A percentile compares a stretch with the other conserved stretches of the same genome.
Conservation (phyloP, 2,888 invertebrate species). For the Cosmopolites sordidus region DNA sequence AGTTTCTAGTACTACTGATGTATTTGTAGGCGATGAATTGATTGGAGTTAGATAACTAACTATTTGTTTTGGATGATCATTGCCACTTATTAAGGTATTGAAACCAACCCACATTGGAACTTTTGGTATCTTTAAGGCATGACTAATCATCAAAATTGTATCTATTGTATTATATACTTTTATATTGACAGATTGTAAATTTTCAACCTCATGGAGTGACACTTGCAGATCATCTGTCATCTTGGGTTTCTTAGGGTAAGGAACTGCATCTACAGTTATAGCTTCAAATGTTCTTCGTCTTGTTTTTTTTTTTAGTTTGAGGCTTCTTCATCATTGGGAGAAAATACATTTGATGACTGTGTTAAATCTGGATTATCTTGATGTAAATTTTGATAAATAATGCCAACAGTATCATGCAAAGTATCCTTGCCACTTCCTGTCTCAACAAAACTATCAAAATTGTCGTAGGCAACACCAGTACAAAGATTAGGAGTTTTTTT, state of each 20-base stretch:
- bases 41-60: conserved; percentile 35
- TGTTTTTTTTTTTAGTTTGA: conserved; percentile 1
- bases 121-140: conserved; percentile 17
- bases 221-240: too few species aligned
- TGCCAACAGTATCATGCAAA: too few species aligned
- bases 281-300: too few species aligned
- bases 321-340: neutral
- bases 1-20: conserved; percentile 32
- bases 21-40: conserved; percentile 36
- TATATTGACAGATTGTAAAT: conserved; percentile 9
- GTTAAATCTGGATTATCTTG: neutral
- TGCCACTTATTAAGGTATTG: conserved; percentile 25
- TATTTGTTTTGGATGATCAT: conserved; percentile 29
- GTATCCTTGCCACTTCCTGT: conserved; percentile 8
- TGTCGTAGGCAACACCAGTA: conserved; percentile 17
- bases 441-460: conserved; percentile 14
- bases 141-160: conserved; percentile 16
- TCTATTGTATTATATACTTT: conserved; percentile 14
- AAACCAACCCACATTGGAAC: conserved; percentile 22
- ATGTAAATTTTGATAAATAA: neutral
- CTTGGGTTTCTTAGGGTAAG: neutral
- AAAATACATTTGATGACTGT: neutral
- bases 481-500: conserved; percentile 2
- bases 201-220: conserved; percentile 24
- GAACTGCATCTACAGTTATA: neutral